Evolutionary conservation across 2,797 vertebrate genomes (phyloP), one percentile per base, ranked within the genome.

Genomic region (Periophthalmus magnuspinnatus): DNA sequence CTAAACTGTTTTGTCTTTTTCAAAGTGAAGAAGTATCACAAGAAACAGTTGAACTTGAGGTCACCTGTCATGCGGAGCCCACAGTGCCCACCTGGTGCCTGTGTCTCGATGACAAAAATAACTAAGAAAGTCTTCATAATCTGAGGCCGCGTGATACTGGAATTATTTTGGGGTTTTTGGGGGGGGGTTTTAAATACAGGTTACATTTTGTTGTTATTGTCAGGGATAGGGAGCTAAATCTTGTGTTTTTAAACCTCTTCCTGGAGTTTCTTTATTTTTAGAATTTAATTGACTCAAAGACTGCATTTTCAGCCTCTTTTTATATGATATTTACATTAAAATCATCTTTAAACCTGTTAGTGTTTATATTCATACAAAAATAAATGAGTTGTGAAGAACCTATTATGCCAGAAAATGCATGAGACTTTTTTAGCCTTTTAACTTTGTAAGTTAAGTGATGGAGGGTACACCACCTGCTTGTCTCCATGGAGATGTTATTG

Each of bases 71-170:
- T 61, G 57, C 47, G 11, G 59, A 63, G 58, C 58, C 61, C 63
- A 54, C 75, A 67, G 65, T 65, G 50, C 69, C 58, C 76, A 71
- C 65, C 72, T 67, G 67, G 9, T 70, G 11, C 60, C 45, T 79
- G 60, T 76, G 55, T 72, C 74, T 81, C 71, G 57, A 72, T 64
- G 66, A 77, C 74, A 79, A 72, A 63, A 24, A 60, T 17, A 8
- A 34, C 54, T n/a, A 36, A 66, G 41, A 55, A 71, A 71, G 22
- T 60, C 77, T 76, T 81, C 41, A 73, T 52, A 71, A 75, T 74
- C 61, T 70, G 71, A 71, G 68, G 52, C 70, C 55, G 59, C 84
- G 75, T 70, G 24, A 34, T 54, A 74, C 81, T 81, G 67, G 28
- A 28, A 28, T 28, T 28, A 28, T 28, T 28, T 28, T 28, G 1